Evolutionary conservation across 2,888 invertebrate genomes (phyloP), one percentile per base, ranked within the genome.

Genomic region (Luperina nickerlii): DNA sequence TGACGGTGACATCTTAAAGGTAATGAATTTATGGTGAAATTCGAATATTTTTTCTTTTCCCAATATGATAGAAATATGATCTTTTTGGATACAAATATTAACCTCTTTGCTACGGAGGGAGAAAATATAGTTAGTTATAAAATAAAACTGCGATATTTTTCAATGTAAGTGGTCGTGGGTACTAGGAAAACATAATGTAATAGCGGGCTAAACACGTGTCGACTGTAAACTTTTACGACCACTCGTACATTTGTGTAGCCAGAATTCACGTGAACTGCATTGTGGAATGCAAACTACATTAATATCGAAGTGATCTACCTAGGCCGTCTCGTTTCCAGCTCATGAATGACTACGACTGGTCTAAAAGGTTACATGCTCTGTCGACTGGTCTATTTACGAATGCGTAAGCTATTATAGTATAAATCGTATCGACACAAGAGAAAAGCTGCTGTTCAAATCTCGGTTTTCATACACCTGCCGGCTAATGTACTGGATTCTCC

Each of bases 211-310:
- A 54, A 81, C 81, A 71, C 57, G 48, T n/a, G 66, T 57, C 20
- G 24, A 32, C 66, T 81, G 66, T 82, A 74, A 80, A 82, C 38
- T 71, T 85, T 82, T 71, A 85, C 18, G 51, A 82, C 0, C n/a
- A 13, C 13, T 38, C 57, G 7, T 27, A 66, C 51, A 13, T 38
- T 85, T 15, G 27, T 69, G 42, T 68, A 18, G 54, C 38, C 9
- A 13, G 27, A 62, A 38, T 69, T 60, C 51, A 63, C 5, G 27
- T 65, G 42, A 78, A 66, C 38, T 71, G 18, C n/a, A 11, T n/a
- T 65, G 38, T 38, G 38, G 3, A 71, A 63, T 38, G 20, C 38
- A 27, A 60, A 77, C n/a, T 18, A 76, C 2, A 15, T 24, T 27
- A 6, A 27, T 24, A 69, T 51, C 48, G 69, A 27, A 48, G 20